Conservation (phyloP, 2,113 vertebrate genomes). For the Ciconia boyciana region DNA sequence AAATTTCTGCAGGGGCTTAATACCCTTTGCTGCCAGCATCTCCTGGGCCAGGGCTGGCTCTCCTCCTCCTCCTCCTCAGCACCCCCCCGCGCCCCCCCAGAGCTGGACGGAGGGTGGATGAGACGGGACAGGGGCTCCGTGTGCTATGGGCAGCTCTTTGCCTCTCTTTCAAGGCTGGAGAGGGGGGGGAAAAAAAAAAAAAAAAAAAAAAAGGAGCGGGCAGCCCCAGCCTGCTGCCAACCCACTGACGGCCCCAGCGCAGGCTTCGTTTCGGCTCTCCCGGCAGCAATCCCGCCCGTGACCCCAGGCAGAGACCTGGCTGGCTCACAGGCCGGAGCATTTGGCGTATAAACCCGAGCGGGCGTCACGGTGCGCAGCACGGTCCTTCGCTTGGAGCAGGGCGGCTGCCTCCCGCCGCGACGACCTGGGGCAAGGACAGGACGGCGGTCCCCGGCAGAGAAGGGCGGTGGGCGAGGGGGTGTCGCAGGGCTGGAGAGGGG, state of each 20-base stretch:
- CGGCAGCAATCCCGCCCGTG: background rate
- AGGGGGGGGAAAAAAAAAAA: background rate
- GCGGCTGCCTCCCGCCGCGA: background rate
- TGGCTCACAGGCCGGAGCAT: background rate
- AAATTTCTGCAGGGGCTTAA: background rate
- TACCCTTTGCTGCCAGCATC: background rate
- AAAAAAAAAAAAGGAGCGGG: background rate
- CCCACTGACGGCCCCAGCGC: background rate
- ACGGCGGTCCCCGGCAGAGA: fast-evolving
- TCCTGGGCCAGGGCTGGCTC: background rate
- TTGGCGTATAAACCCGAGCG: fast-evolving
- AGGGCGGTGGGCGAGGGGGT: fast-evolving
- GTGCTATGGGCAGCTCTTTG: fast-evolving
- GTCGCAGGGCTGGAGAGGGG: background rate
- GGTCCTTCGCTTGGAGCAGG: background rate
- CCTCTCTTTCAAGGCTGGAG: background rate
- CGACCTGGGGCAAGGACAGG: fast-evolving
- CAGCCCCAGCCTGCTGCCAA: background rate
- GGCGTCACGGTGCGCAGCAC: fast-evolving
- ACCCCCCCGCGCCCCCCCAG: background rate
- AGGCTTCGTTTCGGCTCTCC: background rate
- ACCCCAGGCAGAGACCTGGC: background rate
- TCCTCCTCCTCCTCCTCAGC: background rate
- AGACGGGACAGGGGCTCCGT: background rate
- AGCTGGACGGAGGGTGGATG: background rate